A percentile compares a stretch with the other conserved stretches of the same genome.
Conservation (phyloP, 1,140 invertebrate species). For the Phenacoccus solenopsis region DNA sequence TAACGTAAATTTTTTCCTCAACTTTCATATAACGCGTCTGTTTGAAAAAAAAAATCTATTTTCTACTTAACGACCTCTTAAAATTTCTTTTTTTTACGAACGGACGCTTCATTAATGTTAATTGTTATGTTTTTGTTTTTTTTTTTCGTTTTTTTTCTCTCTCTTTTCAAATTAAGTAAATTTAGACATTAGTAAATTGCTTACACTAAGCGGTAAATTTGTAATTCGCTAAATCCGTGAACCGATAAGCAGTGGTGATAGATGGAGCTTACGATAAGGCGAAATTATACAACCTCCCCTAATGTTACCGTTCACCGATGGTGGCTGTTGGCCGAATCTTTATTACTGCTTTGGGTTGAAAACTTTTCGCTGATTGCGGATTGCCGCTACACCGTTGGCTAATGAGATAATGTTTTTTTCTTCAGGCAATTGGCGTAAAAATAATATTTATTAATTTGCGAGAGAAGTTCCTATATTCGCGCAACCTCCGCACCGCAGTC, state of each 20-base stretch:
- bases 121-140: not conserved
- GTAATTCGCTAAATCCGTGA: not conserved
- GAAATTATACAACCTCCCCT: too few species aligned
- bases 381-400: not conserved
- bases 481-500: not conserved
- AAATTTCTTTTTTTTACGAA: not conserved
- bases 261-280: not conserved
- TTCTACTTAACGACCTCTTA: not conserved
- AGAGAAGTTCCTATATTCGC: not conserved
- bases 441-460: not conserved
- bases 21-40: not conserved
- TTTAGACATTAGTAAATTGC: not conserved
- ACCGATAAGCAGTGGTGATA: not conserved
- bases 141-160: not conserved
- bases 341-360: not conserved
- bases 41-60: not conserved
- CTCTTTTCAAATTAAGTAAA: not conserved
- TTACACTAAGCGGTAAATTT: not conserved
- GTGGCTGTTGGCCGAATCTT: too few species aligned
- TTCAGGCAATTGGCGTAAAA: not conserved
- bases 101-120: not conserved
- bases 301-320: not conserved
- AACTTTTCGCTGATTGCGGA: not conserved
- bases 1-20: conserved; percentile 43
- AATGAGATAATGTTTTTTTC: not conserved